These are phyloP conservation scores for Microcebus tavaratra DNA, from an alignment of 2,113 vertebrate species.

Conservation along the genomic window DNA sequence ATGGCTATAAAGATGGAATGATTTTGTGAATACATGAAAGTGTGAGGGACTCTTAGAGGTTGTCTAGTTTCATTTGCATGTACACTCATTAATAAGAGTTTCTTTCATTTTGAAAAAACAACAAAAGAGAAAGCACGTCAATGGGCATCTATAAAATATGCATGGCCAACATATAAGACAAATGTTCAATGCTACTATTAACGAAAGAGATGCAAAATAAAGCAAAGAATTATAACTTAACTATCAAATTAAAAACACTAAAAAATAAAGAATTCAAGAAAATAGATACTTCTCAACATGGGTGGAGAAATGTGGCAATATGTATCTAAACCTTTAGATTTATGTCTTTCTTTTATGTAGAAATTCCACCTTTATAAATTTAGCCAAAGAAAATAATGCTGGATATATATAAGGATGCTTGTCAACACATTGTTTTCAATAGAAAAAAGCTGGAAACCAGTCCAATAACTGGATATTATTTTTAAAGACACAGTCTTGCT, in stretches of 20 bases:
- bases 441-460: background rate
- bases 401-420: background rate
- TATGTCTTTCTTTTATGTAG: background rate
- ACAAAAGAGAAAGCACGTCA: background rate
- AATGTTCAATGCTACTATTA: background rate
- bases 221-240: background rate
- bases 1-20: background rate
- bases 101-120: background rate
- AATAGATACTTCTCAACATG: background rate
- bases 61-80: background rate
- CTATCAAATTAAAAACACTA: background rate
- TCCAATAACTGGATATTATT: background rate
- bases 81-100: background rate
- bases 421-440: background rate
- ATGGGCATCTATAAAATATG: background rate
- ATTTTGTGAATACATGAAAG: background rate
- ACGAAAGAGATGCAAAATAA: conserved; percentile 22
- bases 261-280: background rate
- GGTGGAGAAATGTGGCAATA: background rate
- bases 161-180: background rate
- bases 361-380: conserved; percentile 32
- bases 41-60: background rate
- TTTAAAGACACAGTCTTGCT: background rate
- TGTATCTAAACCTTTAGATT: background rate
- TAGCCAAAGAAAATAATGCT: background rate